phyloP scores from a whole-genome alignment of 2,888 invertebrate genomes.

The Apamea monoglypha region DNA sequence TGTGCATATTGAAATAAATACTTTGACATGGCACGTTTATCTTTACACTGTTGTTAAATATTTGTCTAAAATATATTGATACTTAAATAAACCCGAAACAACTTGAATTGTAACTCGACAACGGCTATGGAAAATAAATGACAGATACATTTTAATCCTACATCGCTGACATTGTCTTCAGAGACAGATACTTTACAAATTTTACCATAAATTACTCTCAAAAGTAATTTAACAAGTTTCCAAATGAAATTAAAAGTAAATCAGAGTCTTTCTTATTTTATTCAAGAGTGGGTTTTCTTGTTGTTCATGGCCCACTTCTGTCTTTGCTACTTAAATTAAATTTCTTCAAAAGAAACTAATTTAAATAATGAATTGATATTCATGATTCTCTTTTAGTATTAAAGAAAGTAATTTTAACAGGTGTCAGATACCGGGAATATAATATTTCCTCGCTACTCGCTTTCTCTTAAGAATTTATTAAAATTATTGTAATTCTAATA shows the following conservation, averaged over 20 bases:
- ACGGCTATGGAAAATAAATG: conserved; percentile 15
- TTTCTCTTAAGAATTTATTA: not conserved
- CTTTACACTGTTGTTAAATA: not conserved
- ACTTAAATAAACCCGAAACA: conserved; percentile 2
- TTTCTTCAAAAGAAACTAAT: conserved; percentile 57
- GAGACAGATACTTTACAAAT: conserved; percentile 48
- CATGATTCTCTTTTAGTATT: conserved; percentile 34
- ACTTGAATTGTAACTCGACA: conserved; percentile 2
- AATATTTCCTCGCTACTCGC: conserved; percentile 3
- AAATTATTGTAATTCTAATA: not conserved
- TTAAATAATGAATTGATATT: conserved; percentile 57
- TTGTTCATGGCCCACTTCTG: conserved; percentile 46
- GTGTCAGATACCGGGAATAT: conserved; percentile 15
- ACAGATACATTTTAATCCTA: conserved; percentile 29
- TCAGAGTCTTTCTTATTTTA: conserved; percentile 56
- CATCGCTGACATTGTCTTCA: conserved; percentile 32
- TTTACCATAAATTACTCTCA: conserved; percentile 49
- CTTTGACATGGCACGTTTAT: not conserved
- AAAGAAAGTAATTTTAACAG: conserved; percentile 35
- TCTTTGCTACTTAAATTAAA: conserved; percentile 51
- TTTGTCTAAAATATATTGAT: not conserved
- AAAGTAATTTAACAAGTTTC: conserved; percentile 56
- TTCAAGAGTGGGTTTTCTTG: conserved; percentile 53
- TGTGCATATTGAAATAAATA: too few species aligned
- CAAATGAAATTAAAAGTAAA: conserved; percentile 59